Evolutionary conservation across 2,797 vertebrate genomes (phyloP).

Genomic region (Champsocephalus gunnari): DNA sequence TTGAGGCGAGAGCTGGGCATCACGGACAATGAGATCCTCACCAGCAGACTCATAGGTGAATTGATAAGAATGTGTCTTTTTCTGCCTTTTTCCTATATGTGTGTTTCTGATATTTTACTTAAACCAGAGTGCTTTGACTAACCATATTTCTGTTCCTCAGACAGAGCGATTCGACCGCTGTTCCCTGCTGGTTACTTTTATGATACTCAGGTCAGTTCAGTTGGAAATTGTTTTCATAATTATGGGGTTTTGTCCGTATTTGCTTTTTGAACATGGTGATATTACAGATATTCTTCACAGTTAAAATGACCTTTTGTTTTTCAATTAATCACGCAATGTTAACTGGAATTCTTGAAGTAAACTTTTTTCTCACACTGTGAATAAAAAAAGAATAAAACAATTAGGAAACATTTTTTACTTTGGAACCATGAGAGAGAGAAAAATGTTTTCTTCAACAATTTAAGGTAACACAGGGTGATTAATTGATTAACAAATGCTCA

Average conservation of each 20-base stretch:
- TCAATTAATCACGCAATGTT: no score
- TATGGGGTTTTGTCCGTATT: not conserved
- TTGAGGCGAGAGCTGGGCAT: conserved; percentile 92
- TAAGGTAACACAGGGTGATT: no score
- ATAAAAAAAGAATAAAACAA: no score
- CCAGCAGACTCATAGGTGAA: conserved; percentile 95
- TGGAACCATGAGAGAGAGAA: no score
- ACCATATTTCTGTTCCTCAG: conserved; percentile 74
- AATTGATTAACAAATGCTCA: no score
- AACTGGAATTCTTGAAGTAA: no score
- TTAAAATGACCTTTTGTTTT: no score
- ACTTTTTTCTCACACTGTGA: no score
- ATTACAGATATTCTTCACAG: no score
- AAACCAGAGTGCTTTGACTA: conserved; percentile 1
- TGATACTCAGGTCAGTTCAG: conserved; percentile 92
- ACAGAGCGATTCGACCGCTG: conserved; percentile 94
- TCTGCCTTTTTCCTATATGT: no score
- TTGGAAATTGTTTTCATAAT: not conserved
- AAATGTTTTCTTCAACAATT: no score
- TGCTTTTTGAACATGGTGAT: not conserved
- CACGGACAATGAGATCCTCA: conserved; percentile 96
- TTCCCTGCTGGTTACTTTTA: conserved; percentile 97
- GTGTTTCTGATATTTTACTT: not conserved
- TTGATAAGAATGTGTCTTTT: not conserved
- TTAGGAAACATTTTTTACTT: no score